A percentile compares a stretch with the other conserved stretches of the same genome.
These are phyloP conservation scores for Polyergus mexicanus DNA, from an alignment of 1,140 invertebrate species.

Conservation along the genomic window DNA sequence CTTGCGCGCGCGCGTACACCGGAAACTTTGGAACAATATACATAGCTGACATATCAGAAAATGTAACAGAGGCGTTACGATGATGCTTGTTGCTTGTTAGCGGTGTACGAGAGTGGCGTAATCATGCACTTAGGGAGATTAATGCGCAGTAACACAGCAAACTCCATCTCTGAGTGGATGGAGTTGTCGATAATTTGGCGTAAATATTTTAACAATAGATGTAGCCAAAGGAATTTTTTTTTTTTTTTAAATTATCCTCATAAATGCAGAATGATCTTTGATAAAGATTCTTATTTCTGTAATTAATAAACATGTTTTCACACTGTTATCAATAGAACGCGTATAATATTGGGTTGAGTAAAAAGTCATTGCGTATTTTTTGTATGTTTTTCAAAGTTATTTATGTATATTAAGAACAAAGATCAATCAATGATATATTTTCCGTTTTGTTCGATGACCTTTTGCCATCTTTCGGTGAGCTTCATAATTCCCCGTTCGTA, in stretches of 20 bases:
- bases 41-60: constrained; percentile 60
- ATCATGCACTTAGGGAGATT: constrained; percentile 57
- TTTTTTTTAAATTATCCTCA: neutral
- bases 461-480: too few species aligned
- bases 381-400: too few species aligned
- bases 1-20: constrained; percentile 3
- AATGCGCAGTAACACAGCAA: constrained; percentile 5
- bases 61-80: constrained; percentile 55
- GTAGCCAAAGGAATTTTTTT: too few species aligned
- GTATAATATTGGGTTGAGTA: too few species aligned
- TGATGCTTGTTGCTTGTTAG: constrained; percentile 62
- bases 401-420: too few species aligned
- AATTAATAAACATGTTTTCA: neutral
- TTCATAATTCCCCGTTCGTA: too few species aligned
- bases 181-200: neutral
- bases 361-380: too few species aligned
- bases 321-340: constrained; percentile 11
- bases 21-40: constrained; percentile 53
- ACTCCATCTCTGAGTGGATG: neutral
- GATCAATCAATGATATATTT: too few species aligned
- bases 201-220: neutral
- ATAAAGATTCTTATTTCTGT: neutral
- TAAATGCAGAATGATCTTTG: neutral
- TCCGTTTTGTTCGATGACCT: too few species aligned
- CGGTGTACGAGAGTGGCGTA: constrained; percentile 42